Evolutionary conservation across 2,113 vertebrate species (phyloP).

Genomic region (Eupsittula cactorum): DNA sequence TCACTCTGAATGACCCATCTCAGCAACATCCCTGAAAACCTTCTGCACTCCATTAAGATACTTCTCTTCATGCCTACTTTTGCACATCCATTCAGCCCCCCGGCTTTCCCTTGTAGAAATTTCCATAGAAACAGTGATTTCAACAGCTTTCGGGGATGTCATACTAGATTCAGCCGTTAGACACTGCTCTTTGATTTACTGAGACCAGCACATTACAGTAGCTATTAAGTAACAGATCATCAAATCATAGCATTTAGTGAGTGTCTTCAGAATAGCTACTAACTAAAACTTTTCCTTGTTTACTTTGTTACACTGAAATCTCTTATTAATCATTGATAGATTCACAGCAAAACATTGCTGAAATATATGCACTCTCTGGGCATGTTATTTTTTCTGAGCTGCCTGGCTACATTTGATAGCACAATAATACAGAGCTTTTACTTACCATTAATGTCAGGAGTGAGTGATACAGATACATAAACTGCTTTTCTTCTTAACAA

Average conservation of each 20-base stretch:
- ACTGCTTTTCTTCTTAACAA: not conserved
- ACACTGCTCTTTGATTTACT: conserved; percentile 14
- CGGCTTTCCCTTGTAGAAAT: conserved; percentile 45
- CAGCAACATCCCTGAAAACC: not conserved
- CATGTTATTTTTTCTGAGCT: not conserved
- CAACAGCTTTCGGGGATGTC: conserved; percentile 30
- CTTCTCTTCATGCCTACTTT: not conserved
- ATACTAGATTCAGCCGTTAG: conserved; percentile 17
- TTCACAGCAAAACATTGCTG: not conserved
- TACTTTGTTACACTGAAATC: not conserved
- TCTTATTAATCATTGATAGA: not conserved
- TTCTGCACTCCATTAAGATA: not conserved
- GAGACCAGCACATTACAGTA: not conserved
- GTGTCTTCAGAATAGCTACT: not conserved
- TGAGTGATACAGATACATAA: not conserved
- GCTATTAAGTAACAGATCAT: not conserved
- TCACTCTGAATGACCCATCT: not conserved
- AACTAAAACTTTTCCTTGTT: not conserved
- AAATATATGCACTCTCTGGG: not conserved
- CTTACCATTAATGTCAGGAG: not conserved
- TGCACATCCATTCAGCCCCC: not conserved
- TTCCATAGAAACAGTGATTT: conserved; percentile 69
- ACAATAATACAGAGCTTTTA: not conserved
- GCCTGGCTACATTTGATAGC: not conserved
- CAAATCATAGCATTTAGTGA: not conserved